Evolutionary conservation across 2,113 vertebrate genomes (phyloP).

Genomic region (Raja brachyura): DNA sequence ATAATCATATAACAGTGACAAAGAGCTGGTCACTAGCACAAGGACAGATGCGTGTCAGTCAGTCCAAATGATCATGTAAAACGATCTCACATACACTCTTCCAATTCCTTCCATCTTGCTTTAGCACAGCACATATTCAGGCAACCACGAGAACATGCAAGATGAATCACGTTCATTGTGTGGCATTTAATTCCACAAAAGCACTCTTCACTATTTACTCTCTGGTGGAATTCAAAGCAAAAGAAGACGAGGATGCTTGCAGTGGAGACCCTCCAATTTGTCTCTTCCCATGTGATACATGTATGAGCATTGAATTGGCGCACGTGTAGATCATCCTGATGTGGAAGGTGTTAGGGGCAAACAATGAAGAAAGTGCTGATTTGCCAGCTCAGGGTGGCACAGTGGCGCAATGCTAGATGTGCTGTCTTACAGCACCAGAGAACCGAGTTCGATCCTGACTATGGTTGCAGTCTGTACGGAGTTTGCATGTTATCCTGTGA

Average conservation of each 20-base stretch:
- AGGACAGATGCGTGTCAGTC: neutral
- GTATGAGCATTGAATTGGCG: neutral
- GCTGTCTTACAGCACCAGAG: too few species aligned
- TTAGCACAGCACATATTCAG: neutral
- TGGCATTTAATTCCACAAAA: neutral
- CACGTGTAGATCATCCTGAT: neutral
- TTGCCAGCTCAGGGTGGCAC: neutral
- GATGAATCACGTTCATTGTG: neutral
- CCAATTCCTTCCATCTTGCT: neutral
- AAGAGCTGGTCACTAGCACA: neutral
- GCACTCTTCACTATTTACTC: neutral
- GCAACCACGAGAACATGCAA: neutral
- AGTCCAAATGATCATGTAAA: neutral
- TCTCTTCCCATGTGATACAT: neutral
- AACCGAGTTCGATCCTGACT: too few species aligned
- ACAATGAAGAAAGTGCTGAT: neutral
- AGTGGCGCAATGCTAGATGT: too few species aligned
- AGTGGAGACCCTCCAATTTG: neutral
- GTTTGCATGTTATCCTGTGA: too few species aligned
- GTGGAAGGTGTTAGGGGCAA: neutral
- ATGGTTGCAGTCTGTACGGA: too few species aligned
- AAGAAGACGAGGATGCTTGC: neutral
- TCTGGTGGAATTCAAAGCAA: neutral
- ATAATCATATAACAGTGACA: neutral
- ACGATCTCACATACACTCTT: neutral